Evolutionary conservation across 2,888 invertebrate species (phyloP).

Genomic region (Sminthurinus aureus): DNA sequence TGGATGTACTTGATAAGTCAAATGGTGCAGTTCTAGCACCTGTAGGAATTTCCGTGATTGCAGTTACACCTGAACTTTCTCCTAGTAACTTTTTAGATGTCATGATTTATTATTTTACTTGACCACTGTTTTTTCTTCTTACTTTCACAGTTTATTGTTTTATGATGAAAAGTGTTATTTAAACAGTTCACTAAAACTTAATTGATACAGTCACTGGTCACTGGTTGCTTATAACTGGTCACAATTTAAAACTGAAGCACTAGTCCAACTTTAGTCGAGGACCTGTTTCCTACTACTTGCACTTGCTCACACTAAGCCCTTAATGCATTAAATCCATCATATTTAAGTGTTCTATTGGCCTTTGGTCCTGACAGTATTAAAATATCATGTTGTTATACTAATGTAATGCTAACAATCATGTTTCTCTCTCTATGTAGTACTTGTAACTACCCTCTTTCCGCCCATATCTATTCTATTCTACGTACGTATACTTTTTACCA

Average conservation of each 20-base stretch:
- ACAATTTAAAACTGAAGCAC: no score
- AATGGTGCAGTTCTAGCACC: conserved; percentile 52
- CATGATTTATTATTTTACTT: conserved; percentile 5
- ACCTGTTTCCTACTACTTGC: background rate
- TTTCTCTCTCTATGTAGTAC: background rate
- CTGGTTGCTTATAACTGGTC: no score
- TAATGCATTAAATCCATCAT: background rate
- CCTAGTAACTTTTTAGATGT: background rate
- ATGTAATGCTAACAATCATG: background rate
- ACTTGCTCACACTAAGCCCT: background rate
- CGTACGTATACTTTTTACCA: no score
- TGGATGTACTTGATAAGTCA: background rate
- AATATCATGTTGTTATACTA: background rate
- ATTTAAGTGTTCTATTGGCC: background rate
- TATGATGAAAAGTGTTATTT: background rate
- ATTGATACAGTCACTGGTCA: background rate
- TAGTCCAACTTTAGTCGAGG: no score
- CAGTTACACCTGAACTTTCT: conserved; percentile 40
- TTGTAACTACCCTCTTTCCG: background rate
- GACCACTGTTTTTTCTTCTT: background rate
- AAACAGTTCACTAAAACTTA: background rate
- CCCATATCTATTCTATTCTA: background rate
- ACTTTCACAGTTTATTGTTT: no score
- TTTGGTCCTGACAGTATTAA: background rate
- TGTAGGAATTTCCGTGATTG: conserved; percentile 51